Base-by-base conservation (phyloP, 2,797 vertebrate genomes). In the Poeciliopsis turneri region DNA sequence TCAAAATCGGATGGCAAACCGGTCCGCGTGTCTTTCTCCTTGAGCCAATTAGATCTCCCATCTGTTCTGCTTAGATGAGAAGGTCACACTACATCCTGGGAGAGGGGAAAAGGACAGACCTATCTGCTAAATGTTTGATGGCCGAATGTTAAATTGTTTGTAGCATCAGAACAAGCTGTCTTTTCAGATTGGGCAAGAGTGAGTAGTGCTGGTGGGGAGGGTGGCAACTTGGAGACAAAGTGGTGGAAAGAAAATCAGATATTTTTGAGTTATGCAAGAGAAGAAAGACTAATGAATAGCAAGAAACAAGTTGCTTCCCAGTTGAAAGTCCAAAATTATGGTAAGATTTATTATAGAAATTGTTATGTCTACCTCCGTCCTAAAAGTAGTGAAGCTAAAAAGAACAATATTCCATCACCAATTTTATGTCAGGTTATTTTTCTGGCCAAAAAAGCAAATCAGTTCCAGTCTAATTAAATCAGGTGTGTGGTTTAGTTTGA, bases 61-160 rank as follows among this genome's bases (percentile, higher is more conserved):
- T 86, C 43, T 82, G 70, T 53, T 77, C 9, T 46, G 30, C 41
- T 57, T 75, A 78, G 45, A 84, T 61, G 55, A 59, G 70, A 78
- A 61, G 28, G 70, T 72, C 69, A 61, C 4, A 36, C 51, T 46
- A 25, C n/a, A 49, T 78, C 43, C 30, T 33, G 51, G 46, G 72
- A 61, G 33, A 57, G 51, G 23, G 51, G 5, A 16, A 69, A 82
- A 76, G 80, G 53, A 25, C 71, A 41, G 45, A 72, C 86, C 8
- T 76, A 74, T 41, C 72, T 28, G 30, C 69, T 75, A 73, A 53
- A 75, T 83, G 82, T 80, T 81, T 82, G 23, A 72, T 70, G 68
- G 76, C 23, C 39, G 10, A 53, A 41, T 55, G 43, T 5, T 13
- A 30, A 73, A 45, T n/a, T 64, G 78, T 45, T n/a, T 25, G 55